phyloP scores from a whole-genome alignment of 2,888 invertebrate genomes.

The Cataglyphis albicans region DNA sequence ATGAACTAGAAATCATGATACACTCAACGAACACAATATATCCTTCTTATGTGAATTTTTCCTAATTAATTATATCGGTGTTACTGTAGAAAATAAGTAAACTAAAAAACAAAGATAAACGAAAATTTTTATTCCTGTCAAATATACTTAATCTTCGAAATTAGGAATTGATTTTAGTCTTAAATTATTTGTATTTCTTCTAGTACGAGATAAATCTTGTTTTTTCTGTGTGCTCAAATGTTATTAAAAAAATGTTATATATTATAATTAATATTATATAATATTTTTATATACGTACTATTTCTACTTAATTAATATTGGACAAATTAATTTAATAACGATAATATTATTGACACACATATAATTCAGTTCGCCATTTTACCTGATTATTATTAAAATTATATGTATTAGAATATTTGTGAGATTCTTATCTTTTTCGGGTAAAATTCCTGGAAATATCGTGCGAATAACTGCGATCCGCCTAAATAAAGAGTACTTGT shows the following conservation, averaged over 20 bases:
- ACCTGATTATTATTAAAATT: background rate
- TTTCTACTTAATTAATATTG: background rate
- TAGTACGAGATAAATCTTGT: background rate
- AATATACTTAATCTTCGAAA: background rate
- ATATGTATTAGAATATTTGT: background rate
- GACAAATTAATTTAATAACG: background rate
- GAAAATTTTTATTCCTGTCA: background rate
- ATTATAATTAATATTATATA: no score
- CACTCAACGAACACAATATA: constrained; percentile 28
- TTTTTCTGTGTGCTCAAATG: no score
- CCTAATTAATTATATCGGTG: background rate
- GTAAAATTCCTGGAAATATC: constrained; percentile 22
- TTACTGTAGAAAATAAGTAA: background rate
- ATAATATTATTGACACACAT: background rate
- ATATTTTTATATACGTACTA: background rate
- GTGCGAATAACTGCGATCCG: constrained; percentile 1
- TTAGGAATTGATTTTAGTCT: background rate
- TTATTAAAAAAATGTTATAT: background rate
- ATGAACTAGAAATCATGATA: constrained; percentile 38
- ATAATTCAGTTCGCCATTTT: background rate
- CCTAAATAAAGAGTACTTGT: constrained; percentile 9
- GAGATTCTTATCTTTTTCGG: background rate
- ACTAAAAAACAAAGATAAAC: background rate
- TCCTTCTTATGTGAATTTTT: background rate
- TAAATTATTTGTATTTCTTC: constrained; percentile 1